Conservation (phyloP, 2,888 invertebrate genomes). For the Cantharis rustica region DNA sequence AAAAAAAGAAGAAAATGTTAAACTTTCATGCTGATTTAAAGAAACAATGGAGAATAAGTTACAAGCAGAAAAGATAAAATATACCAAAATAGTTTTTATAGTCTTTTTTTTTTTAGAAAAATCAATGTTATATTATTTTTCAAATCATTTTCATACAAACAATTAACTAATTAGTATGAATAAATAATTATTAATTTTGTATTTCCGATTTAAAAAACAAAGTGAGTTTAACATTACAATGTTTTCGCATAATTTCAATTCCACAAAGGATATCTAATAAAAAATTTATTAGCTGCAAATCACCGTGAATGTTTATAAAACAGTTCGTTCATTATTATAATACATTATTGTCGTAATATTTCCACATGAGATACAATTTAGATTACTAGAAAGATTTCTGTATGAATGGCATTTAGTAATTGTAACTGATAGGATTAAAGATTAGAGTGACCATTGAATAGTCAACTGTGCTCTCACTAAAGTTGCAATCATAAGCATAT, state of each 20-base stretch:
- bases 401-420: neutral
- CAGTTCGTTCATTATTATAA: neutral
- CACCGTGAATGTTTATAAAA: neutral
- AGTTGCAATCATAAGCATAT: neutral
- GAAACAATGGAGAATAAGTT: too few species aligned
- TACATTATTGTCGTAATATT: neutral
- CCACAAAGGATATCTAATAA: neutral
- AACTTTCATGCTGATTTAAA: too few species aligned
- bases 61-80: too few species aligned
- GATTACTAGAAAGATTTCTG: neutral
- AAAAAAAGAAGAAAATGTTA: too few species aligned
- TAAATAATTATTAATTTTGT: too few species aligned
- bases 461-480: neutral
- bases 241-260: neutral
- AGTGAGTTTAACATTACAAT: neutral
- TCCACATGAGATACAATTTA: neutral
- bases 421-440: neutral
- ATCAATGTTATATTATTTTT: neutral
- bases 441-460: neutral
- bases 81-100: too few species aligned
- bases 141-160: neutral
- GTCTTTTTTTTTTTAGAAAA: too few species aligned
- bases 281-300: neutral
- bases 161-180: too few species aligned
- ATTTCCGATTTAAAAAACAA: neutral